A percentile compares a stretch with the other conserved stretches of the same genome.
Evolutionary conservation across 2,888 invertebrate genomes (phyloP).

Genomic region (Penaeus monodon): DNA sequence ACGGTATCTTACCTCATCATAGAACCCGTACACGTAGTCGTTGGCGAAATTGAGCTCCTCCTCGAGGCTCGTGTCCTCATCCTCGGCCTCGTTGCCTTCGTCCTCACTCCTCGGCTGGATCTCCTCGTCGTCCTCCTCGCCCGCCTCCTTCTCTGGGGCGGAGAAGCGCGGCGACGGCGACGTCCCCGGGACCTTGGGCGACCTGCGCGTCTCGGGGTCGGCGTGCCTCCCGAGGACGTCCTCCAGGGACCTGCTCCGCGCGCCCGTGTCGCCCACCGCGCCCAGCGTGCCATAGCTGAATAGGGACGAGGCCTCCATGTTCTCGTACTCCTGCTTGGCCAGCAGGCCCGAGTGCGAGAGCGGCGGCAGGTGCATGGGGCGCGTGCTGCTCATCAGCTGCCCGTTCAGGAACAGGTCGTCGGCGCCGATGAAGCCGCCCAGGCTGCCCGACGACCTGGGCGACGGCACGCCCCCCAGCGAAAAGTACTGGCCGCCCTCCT

Average conservation of each 20-base stretch:
- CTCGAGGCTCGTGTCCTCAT: conserved; percentile 48
- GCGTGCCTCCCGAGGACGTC: conserved; percentile 38
- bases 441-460: conserved; percentile 27
- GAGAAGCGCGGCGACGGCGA: conserved; percentile 44
- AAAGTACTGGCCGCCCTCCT: conserved; percentile 42
- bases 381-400: conserved; percentile 29
- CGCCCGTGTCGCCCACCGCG: conserved; percentile 24
- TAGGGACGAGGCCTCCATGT: neutral
- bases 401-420: conserved; percentile 52
- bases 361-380: conserved; percentile 10
- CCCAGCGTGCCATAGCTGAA: conserved; percentile 15
- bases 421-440: conserved; percentile 27
- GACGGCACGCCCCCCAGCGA: conserved; percentile 45
- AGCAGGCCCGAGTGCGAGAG: conserved; percentile 15
- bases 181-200: conserved; percentile 34
- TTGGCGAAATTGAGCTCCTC: conserved; percentile 33
- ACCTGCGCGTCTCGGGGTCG: conserved; percentile 19
- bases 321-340: neutral
- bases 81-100: conserved; percentile 44
- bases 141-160: conserved; percentile 31
- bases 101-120: conserved; percentile 36
- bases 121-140: conserved; percentile 34
- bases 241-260: conserved; percentile 41
- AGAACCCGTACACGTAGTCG: conserved; percentile 44
- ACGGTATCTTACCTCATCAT: conserved; percentile 32